phyloP scores from a whole-genome alignment of 2,797 vertebrate genomes.

The Pempheris klunzingeri region DNA sequence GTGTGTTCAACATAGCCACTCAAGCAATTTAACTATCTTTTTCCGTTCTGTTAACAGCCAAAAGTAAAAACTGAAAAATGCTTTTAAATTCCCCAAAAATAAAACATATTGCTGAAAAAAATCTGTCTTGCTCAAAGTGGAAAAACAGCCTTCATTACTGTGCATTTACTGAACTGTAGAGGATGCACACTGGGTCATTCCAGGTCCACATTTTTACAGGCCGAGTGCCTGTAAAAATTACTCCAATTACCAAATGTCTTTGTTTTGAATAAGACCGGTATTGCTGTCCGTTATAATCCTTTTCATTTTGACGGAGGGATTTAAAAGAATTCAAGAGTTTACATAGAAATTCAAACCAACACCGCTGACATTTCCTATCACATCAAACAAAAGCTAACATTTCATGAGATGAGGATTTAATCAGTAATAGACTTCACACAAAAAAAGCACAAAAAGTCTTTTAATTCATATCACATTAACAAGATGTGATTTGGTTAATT shows the following conservation, averaged over 20 bases:
- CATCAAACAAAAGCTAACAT: constrained; percentile 22
- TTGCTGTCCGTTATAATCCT: background rate
- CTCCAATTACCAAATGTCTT: constrained; percentile 35
- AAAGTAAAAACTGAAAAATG: background rate
- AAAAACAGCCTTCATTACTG: background rate
- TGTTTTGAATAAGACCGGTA: constrained; percentile 30
- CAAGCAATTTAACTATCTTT: background rate
- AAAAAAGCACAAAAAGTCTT: too few relatives aligned
- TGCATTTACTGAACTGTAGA: constrained; percentile 1
- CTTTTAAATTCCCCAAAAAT: background rate
- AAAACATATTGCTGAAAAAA: background rate
- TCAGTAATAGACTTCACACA: constrained; percentile 1
- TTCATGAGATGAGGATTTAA: background rate
- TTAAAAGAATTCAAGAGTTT: background rate
- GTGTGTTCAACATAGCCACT: constrained; percentile 1
- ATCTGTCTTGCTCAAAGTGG: background rate
- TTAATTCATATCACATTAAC: constrained; percentile 9
- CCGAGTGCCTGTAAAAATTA: constrained; percentile 16
- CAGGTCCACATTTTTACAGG: constrained; percentile 17
- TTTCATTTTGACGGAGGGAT: constrained; percentile 1
- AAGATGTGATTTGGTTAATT: constrained; percentile 32
- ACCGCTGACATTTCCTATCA: background rate
- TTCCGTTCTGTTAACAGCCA: background rate
- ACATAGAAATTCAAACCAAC: background rate
- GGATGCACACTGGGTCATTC: background rate